Evolutionary conservation across 2,888 invertebrate genomes (phyloP), one percentile per base, ranked within the genome.

Genomic region (Octodonta nipae): DNA sequence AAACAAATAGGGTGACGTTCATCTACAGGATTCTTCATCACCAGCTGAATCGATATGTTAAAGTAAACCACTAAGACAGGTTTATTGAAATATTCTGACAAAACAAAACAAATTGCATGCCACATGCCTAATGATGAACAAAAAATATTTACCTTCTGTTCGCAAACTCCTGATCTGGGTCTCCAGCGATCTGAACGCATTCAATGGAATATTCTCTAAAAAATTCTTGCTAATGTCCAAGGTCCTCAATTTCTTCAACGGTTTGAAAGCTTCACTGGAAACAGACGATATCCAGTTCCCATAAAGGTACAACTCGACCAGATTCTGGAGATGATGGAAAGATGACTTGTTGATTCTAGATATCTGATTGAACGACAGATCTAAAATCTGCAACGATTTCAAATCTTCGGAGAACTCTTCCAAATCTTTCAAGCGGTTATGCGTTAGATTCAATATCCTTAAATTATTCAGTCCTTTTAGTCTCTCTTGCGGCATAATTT

Each of bases 171-270:
- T 71, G 38, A 89, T 75, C 62, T 86, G 83, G 2, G 85, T 83
- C 61, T 89, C 88, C 38, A 88, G 63, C 7, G 81, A 75, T 33
- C 70, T 67, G 40, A 89, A 71, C 15, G 86, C 78, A 50, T 78
- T 82, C 44, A 84, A 64, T 13, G 82, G 84, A 47, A 87, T 71
- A 47, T 75, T 72, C 61, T 83, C 82, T 45, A 88, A 73, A 58
- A 81, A 81, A 61, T 92, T 92, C 49, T 75, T 71, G 44, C 83
- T 82, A 38, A 91, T 64, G 59, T 88, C 86, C 32, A 89, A 69
- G 20, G 76, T 65, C 31, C 75, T 67, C 27, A 88, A 65, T 55
- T 84, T 83, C 49, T 80, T 76, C 41, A 87, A 61, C 14, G 75
- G 76, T 43, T 72, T 73, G 54, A 87, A 87, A 22, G 81, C 76